Evolutionary conservation across 2,888 invertebrate species (phyloP).

Genomic region (Drosophila trichaetosa): DNA sequence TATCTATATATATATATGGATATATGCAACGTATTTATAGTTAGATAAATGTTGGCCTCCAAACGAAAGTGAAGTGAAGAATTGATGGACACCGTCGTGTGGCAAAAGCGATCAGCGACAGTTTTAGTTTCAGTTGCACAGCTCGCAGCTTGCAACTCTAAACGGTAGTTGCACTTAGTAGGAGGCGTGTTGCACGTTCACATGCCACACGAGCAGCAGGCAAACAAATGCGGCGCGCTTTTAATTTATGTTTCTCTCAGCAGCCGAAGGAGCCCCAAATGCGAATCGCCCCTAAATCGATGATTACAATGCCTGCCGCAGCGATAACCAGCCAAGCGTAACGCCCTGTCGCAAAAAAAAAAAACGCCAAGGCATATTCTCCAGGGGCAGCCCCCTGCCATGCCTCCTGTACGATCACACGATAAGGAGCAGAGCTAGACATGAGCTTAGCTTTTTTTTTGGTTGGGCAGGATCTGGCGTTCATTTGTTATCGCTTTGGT

Average conservation of each 20-base stretch:
- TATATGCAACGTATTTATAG: constrained; percentile 5
- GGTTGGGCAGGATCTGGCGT: constrained; percentile 46
- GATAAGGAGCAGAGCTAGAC: constrained; percentile 19
- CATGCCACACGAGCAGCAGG: constrained; percentile 63
- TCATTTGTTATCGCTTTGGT: constrained; percentile 51
- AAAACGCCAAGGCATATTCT: constrained; percentile 7
- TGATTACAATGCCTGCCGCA: constrained; percentile 33
- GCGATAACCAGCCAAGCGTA: constrained; percentile 69
- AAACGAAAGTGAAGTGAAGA: constrained; percentile 83
- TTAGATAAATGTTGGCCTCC: constrained; percentile 35
- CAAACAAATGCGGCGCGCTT: constrained; percentile 64
- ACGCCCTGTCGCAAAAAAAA: constrained; percentile 54
- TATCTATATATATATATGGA: constrained; percentile 5
- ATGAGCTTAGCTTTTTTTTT: not conserved
- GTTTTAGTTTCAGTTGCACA: not conserved
- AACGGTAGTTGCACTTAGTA: constrained; percentile 24
- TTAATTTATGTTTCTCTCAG: constrained; percentile 65
- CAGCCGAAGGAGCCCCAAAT: constrained; percentile 44
- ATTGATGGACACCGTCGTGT: constrained; percentile 76
- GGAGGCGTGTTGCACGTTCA: constrained; percentile 59
- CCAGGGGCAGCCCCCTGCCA: constrained; percentile 5
- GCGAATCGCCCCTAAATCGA: constrained; percentile 28
- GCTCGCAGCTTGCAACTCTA: not conserved
- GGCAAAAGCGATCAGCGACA: constrained; percentile 25
- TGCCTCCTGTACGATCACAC: constrained; percentile 4